These are phyloP conservation scores for Drosophila tropicalis DNA, from an alignment of 1,140 invertebrate genomes.

Conservation along the genomic window DNA sequence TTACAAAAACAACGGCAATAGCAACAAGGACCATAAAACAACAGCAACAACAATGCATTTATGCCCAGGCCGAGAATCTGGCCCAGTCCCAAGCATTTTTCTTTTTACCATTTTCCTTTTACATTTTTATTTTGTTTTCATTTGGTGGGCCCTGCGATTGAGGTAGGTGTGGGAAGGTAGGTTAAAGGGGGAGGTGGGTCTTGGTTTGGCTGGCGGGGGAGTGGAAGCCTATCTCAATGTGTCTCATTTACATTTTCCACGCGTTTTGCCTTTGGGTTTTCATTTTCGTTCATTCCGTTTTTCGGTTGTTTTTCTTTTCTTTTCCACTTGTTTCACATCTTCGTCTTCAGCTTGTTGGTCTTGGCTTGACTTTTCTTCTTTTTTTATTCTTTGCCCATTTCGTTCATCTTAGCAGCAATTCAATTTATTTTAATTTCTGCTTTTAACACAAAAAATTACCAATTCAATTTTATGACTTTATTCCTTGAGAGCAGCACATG, in stretches of 20 bases:
- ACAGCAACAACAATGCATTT: conserved; percentile 61
- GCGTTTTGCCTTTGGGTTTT: conserved; percentile 51
- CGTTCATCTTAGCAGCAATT: conserved; percentile 75
- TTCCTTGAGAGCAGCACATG: conserved; percentile 22
- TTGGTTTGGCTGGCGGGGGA: background rate
- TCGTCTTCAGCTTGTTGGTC: conserved; percentile 36
- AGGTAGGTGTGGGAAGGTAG: conserved; percentile 9
- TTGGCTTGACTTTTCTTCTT: conserved; percentile 20
- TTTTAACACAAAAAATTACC: conserved; percentile 82
- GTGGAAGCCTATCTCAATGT: conserved; percentile 49
- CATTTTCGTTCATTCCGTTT: conserved; percentile 10
- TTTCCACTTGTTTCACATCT: conserved; percentile 21
- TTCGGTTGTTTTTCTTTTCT: conserved; percentile 8
- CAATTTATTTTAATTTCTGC: conserved; percentile 81
- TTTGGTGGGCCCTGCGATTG: conserved; percentile 40
- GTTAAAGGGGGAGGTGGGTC: background rate
- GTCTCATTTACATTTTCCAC: conserved; percentile 76
- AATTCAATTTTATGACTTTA: conserved; percentile 81
- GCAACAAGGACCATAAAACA: conserved; percentile 20
- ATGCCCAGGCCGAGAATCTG: conserved; percentile 22
- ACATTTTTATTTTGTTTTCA: conserved; percentile 65
- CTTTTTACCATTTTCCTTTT: conserved; percentile 27
- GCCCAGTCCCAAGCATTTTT: conserved; percentile 40
- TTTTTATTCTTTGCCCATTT: conserved; percentile 17
- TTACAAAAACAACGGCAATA: conserved; percentile 63